Conservation (phyloP, 2,888 invertebrate species). For the Mimumesa dahlbomi region DNA sequence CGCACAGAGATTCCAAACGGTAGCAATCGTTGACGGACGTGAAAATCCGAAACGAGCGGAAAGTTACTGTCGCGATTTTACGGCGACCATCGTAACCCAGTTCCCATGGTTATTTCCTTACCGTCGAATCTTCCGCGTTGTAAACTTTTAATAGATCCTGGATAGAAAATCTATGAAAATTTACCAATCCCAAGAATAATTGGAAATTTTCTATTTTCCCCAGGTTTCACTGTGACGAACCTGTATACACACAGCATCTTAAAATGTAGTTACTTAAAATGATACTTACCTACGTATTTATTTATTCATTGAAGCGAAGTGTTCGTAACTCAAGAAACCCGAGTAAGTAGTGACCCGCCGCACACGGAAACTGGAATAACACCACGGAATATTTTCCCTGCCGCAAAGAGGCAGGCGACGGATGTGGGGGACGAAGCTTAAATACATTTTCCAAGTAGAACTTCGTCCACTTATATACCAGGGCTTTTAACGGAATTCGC, state of each 20-base stretch:
- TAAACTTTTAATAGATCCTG: too few species aligned
- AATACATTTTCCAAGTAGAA: constrained; percentile 36
- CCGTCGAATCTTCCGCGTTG: too few species aligned
- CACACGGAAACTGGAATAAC: constrained; percentile 32
- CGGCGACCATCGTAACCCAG: constrained; percentile 45
- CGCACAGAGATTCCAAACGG: not conserved
- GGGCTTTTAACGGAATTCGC: constrained; percentile 39
- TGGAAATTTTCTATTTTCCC: too few species aligned
- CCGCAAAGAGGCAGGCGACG: not conserved
- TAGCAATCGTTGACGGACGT: constrained; percentile 2
- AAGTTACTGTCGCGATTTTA: constrained; percentile 45
- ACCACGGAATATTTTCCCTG: constrained; percentile 28
- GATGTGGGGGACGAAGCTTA: constrained; percentile 28
- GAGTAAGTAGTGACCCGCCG: constrained; percentile 28
- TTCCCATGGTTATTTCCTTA: constrained; percentile 17
- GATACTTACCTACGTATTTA: too few species aligned
- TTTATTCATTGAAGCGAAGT: too few species aligned
- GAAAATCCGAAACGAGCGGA: constrained; percentile 8
- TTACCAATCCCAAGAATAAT: too few species aligned
- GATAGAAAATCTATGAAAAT: constrained; percentile 47
- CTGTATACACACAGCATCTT: too few species aligned
- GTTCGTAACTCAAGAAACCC: constrained; percentile 12
- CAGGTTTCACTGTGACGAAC: too few species aligned
- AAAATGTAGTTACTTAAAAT: too few species aligned
- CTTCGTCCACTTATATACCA: constrained; percentile 28